Base-by-base conservation (phyloP, 2,113 vertebrate species). In the Montifringilla adamsi region DNA sequence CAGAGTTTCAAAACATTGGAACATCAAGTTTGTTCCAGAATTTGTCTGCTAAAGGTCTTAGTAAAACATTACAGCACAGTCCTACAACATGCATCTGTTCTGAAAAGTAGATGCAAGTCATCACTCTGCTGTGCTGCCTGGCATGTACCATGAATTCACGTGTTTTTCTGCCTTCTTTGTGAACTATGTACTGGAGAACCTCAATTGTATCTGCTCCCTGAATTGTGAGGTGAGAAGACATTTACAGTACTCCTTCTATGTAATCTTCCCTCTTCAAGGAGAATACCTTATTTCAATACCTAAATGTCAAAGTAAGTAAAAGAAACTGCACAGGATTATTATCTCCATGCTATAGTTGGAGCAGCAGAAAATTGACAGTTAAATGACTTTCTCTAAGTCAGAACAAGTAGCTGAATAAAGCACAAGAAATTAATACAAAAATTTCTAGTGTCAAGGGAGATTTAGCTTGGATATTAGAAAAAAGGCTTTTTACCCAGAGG, bases 281-380 rank as follows among this genome's bases (percentile, higher is more conserved):
- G 90, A 94, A 80, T 21, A 85, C 82, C 58, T 87, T 87, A 84
- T 79, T 90, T 86, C 27, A 2, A 9, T 63, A 93, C 44, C 72
- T 53, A 93, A 85, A 93, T 91, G 84, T 93, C 89, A 94, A 82
- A 91, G 58, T 76, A 68, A 85, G 94, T 35, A 76, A 82, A 93
- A 95, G 81, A 87, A 85, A 83, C 67, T 15, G 52, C 9, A 8
- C 46, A 64, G 78, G 72, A 93, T 91, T 97, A 87, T 94, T 83
- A 93, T 52, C 82, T 59, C 55, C 68, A 50, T 74, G 66, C 82
- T 87, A n/a, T 8, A 95, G 87, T 24, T 91, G n/a, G 17, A 87
- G 49, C 58, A 91, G 85, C 63, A 90, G 46, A 93, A 46, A 87
- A 66, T 15, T 87, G 95, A 91, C 87, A 93, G 91, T 84, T 90